Percentiles rank a stretch among this genome's conserved stretches.
Evolutionary conservation across 2,888 invertebrate species (phyloP).

Genomic region (Drosophila nigricruria): DNA sequence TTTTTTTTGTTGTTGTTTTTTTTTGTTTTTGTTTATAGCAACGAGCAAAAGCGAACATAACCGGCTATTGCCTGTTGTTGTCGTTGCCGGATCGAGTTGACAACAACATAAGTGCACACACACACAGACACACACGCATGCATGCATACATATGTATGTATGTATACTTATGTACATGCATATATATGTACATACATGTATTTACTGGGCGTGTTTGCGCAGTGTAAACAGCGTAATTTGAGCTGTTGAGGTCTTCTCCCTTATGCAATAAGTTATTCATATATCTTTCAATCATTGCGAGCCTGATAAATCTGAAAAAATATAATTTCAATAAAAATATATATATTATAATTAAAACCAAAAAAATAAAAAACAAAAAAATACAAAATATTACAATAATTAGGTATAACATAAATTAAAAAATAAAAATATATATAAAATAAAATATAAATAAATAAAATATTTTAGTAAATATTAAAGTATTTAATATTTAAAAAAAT

Average conservation of each 20-base stretch:
- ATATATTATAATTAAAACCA: not conserved
- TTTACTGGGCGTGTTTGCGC: conserved; percentile 6
- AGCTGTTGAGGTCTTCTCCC: conserved; percentile 47
- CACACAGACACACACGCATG: conserved; percentile 1
- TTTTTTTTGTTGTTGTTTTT: conserved; percentile 39
- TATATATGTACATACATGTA: not conserved
- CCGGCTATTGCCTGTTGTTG: conserved; percentile 45
- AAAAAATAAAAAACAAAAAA: not conserved
- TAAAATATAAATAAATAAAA: no score
- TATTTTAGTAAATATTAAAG: no score
- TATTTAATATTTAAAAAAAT: no score
- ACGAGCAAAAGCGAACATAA: conserved; percentile 43
- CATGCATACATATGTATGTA: not conserved
- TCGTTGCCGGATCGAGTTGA: conserved; percentile 48
- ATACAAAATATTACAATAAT: not conserved
- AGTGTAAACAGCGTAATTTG: conserved; percentile 48
- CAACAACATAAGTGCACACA: conserved; percentile 34
- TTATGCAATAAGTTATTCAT: conserved; percentile 62
- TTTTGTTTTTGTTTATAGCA: conserved; percentile 39
- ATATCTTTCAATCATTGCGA: conserved; percentile 24
- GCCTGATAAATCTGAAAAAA: not conserved
- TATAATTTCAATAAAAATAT: not conserved
- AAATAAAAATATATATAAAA: not conserved
- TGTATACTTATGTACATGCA: not conserved
- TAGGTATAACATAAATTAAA: not conserved